phyloP scores from a whole-genome alignment of 2,888 invertebrate genomes.

The Imbricaverruca yamaguchii region DNA sequence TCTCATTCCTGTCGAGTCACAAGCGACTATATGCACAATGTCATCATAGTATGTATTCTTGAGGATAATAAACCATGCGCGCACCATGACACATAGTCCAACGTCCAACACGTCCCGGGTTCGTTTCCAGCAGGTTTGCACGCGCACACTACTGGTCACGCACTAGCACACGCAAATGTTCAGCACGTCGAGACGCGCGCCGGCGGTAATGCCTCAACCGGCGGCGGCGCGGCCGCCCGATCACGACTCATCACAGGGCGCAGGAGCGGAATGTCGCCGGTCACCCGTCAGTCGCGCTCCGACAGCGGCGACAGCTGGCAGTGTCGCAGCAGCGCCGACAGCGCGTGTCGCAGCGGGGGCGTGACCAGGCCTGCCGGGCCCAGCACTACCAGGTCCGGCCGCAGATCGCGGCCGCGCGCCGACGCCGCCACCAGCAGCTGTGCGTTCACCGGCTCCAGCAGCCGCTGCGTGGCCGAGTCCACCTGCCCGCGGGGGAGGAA shows the following conservation, averaged over 20 bases:
- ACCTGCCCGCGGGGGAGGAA: not conserved
- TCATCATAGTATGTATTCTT: not conserved
- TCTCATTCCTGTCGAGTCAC: too few species aligned
- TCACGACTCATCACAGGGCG: too few species aligned
- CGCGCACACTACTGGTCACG: too few species aligned
- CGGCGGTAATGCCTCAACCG: too few species aligned
- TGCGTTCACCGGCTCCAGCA: not conserved
- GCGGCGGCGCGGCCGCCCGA: too few species aligned
- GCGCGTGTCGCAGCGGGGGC: not conserved
- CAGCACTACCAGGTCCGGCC: not conserved
- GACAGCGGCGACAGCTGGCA: not conserved
- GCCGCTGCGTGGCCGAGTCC: not conserved
- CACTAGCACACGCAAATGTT: too few species aligned
- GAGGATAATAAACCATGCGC: conserved; percentile 13
- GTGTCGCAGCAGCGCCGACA: conserved; percentile 8
- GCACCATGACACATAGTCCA: not conserved
- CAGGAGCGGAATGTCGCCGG: too few species aligned
- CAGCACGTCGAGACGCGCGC: too few species aligned
- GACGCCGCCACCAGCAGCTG: conserved; percentile 15
- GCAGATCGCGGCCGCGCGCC: not conserved
- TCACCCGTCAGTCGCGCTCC: not conserved
- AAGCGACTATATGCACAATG: too few species aligned
- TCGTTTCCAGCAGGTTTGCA: too few species aligned
- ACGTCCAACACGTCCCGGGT: not conserved
- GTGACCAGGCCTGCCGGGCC: not conserved